Evolutionary conservation across 1,140 invertebrate species (phyloP), one percentile per base, ranked within the genome.

Genomic region (Danaus melanippus): DNA sequence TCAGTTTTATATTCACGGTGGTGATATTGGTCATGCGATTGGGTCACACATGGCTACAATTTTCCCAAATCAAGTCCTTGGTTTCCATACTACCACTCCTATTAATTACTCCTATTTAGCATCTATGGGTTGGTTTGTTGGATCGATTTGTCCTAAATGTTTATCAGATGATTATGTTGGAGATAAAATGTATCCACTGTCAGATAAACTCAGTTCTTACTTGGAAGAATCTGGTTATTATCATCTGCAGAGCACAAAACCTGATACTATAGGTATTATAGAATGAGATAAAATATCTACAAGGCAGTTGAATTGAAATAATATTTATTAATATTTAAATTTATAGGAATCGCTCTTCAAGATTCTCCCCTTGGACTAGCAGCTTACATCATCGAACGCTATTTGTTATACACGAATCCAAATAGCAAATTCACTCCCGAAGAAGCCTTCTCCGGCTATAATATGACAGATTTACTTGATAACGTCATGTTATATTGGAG

Each of bases 241-340:
- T 12, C 94, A 96, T 76, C 76, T 98, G 41, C 96, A 98, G 84
- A 89, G 92, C 5, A 96, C 95, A 0, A 97, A 97, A 78, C 96
- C 96, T 1, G 96, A 98, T 78, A 97, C 96, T 2, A 88, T 97
- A 55, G 95, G 94, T 93, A 88, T 32, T 32, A 32, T 32, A 32
- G 0, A 32, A 32, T 32, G 21, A 1, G 21, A 7, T 32, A 32
- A 7, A 32, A 32, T 32, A 32, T 32, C 7, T 32, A 32, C 21
- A 32, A 32, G 6, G 21, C 21, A 32, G 7, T 32, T 32, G 21
- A 32, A 32, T 32, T 32, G 4, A 32, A 32, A 32, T 32, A 32
- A 32, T 32, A 7, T 32, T 32, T 8, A 32, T 32, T 32, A 0
- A 32, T 32, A 32, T 32, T 4, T 7, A 32, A 32, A 32, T 32